A percentile compares a stretch with the other conserved stretches of the same genome.
phyloP scores from a whole-genome alignment of 2,797 vertebrate species.

The Eutrigla gurnardus region DNA sequence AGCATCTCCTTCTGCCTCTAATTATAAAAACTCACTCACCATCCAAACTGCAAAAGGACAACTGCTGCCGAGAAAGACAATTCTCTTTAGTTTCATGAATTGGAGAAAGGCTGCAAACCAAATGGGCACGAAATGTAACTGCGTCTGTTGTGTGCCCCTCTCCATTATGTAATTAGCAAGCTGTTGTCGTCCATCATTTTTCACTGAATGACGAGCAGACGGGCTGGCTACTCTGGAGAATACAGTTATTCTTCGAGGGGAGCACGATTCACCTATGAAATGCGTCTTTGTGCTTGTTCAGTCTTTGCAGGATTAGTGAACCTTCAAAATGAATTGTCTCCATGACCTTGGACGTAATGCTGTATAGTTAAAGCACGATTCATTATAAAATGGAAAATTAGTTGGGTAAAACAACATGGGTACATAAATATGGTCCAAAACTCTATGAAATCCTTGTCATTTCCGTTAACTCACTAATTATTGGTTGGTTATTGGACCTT shows the following conservation, averaged over 20 bases:
- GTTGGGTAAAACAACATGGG: background rate
- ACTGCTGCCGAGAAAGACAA: conserved; percentile 3
- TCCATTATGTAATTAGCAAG: conserved; percentile 59
- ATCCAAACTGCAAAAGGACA: conserved; percentile 30
- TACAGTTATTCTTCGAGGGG: conserved; percentile 17
- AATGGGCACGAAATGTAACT: conserved; percentile 28
- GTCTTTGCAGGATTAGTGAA: background rate
- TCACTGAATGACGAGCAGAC: conserved; percentile 54
- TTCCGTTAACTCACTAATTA: background rate
- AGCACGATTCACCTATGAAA: conserved; percentile 21
- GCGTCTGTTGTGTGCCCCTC: conserved; percentile 34
- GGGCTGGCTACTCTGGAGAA: conserved; percentile 36
- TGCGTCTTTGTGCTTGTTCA: conserved; percentile 16
- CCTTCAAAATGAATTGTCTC: conserved; percentile 1
- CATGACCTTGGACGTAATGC: conserved; percentile 11
- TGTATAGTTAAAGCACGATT: background rate
- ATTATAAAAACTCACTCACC: conserved; percentile 11
- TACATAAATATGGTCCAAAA: background rate
- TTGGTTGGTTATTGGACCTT: background rate
- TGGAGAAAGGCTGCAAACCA: conserved; percentile 11
- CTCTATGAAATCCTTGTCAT: too few relatives aligned
- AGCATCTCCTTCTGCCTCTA: conserved; percentile 18
- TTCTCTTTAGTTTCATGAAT: conserved; percentile 32
- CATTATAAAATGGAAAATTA: background rate
- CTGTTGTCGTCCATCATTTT: conserved; percentile 51